These are phyloP conservation scores for Pristiophorus japonicus DNA, from an alignment of 2,113 vertebrate species.

Conservation along the genomic window DNA sequence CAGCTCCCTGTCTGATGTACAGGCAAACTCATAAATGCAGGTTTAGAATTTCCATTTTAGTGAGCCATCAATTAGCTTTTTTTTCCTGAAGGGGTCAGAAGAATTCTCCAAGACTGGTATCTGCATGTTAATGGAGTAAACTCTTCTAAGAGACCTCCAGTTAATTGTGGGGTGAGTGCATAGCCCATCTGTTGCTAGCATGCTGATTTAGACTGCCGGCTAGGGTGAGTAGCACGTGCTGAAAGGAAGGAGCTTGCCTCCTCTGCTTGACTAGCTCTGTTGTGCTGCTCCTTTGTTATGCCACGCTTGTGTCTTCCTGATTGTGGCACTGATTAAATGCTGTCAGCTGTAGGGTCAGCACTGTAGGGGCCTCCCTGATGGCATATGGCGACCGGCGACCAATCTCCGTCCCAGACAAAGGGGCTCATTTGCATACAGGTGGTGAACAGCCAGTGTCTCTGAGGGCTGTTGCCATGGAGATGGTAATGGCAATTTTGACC, in stretches of 20 bases:
- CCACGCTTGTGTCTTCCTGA: constrained; percentile 27
- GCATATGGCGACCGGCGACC: constrained; percentile 56
- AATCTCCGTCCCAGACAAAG: constrained; percentile 41
- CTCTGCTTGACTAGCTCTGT: not conserved
- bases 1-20: not conserved
- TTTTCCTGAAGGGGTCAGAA: not conserved
- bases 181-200: constrained; percentile 24
- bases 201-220: not conserved
- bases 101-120: constrained; percentile 46
- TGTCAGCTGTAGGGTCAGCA: constrained; percentile 42
- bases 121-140: constrained; percentile 14
- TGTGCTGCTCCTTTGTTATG: not conserved
- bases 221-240: not conserved
- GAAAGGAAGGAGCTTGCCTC: not conserved
- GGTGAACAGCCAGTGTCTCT: constrained; percentile 49
- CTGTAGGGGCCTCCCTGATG: constrained; percentile 46
- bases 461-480: constrained; percentile 36
- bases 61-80: not conserved
- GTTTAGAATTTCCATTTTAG: not conserved
- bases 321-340: constrained; percentile 20
- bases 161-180: constrained; percentile 10
- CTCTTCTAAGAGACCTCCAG: not conserved
- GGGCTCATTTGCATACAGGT: constrained; percentile 81
- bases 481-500: not conserved
- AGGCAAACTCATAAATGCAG: not conserved